Evolutionary conservation across 2,113 vertebrate genomes (phyloP).

Genomic region (Esox niger): DNA sequence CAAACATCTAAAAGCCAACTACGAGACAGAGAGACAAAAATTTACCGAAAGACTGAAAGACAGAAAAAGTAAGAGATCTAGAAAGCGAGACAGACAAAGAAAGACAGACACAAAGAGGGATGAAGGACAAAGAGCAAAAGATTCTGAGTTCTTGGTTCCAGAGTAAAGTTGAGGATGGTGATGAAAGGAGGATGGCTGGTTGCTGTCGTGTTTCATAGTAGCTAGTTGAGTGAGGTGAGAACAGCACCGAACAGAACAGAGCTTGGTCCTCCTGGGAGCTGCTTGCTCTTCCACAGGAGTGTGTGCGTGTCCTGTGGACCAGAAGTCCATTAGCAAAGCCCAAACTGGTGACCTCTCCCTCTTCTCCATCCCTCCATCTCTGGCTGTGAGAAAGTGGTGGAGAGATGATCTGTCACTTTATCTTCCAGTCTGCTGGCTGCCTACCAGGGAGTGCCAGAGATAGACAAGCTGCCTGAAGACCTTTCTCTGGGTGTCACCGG

Average conservation of each 20-base stretch:
- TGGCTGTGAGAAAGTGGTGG: slow-evolving; percentile 26
- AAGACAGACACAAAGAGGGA: not conserved
- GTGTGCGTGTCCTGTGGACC: slow-evolving; percentile 34
- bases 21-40: not conserved
- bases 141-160: not conserved
- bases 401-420: slow-evolving; percentile 55
- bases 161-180: not conserved
- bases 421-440: slow-evolving; percentile 58
- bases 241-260: slow-evolving; percentile 36
- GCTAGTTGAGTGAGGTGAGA: slow-evolving; percentile 48
- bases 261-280: slow-evolving; percentile 28
- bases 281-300: too few species aligned
- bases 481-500: not conserved
- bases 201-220: slow-evolving; percentile 23
- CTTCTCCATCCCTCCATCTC: slow-evolving; percentile 49
- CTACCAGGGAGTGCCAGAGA: slow-evolving; percentile 48
- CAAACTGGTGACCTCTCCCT: slow-evolving; percentile 46
- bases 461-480: slow-evolving; percentile 43
- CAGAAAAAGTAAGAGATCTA: not conserved
- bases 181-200: slow-evolving; percentile 16
- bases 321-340: slow-evolving; percentile 61
- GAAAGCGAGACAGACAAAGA: not conserved
- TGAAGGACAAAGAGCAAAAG: not conserved
- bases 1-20: not conserved
- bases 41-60: not conserved